These are phyloP conservation scores for Mimachlamys varia DNA, from an alignment of 2,888 invertebrate genomes.

Conservation along the genomic window DNA sequence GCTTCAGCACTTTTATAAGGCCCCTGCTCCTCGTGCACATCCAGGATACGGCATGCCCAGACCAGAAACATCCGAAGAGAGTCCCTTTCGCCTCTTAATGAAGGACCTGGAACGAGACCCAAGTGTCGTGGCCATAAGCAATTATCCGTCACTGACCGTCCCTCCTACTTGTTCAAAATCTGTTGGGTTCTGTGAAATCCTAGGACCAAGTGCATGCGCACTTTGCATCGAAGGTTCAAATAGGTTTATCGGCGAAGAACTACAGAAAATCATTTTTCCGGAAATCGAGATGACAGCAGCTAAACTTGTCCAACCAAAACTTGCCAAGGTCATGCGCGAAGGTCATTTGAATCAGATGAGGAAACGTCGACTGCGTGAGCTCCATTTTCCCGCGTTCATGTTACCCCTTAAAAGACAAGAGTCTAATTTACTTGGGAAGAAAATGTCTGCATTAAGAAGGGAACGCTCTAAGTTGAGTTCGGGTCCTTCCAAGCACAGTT, in stretches of 20 bases:
- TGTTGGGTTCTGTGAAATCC: conserved; percentile 69
- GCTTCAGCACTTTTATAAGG: conserved; percentile 66
- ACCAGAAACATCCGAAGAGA: conserved; percentile 62
- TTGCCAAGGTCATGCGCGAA: conserved; percentile 60
- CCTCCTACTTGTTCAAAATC: conserved; percentile 57
- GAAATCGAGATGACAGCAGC: conserved; percentile 63
- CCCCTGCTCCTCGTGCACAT: conserved; percentile 56
- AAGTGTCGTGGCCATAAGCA: conserved; percentile 58
- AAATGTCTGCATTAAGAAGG: background rate
- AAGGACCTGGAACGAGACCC: conserved; percentile 62
- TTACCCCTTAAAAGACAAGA: conserved; percentile 53
- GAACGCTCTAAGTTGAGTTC: conserved; percentile 20
- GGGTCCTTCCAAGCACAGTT: background rate
- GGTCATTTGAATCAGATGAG: conserved; percentile 65
- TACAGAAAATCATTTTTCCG: conserved; percentile 69
- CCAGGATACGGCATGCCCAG: conserved; percentile 69
- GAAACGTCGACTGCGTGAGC: conserved; percentile 60
- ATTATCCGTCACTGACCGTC: conserved; percentile 59
- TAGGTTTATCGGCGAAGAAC: conserved; percentile 67
- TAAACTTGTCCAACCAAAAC: conserved; percentile 60
- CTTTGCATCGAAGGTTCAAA: conserved; percentile 71
- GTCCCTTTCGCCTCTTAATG: conserved; percentile 59
- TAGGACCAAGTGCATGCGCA: conserved; percentile 70
- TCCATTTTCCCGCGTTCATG: conserved; percentile 56
- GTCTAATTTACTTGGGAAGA: conserved; percentile 4